Percentiles rank a stretch among this genome's conserved stretches.
Conservation (phyloP, 2,888 invertebrate genomes). For the Lumbricus terrestris region DNA sequence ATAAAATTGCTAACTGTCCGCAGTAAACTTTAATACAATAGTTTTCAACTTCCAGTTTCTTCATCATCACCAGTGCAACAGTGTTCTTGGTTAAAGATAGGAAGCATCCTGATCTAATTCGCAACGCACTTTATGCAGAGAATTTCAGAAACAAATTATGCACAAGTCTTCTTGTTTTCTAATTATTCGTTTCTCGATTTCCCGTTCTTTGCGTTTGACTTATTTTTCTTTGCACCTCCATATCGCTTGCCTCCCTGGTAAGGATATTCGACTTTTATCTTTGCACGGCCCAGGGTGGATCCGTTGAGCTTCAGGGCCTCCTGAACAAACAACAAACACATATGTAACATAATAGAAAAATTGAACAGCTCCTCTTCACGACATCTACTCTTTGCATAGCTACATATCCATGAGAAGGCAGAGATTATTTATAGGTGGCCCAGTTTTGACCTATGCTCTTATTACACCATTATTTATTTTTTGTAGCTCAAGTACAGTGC, state of each 20-base stretch:
- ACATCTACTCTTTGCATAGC: not conserved
- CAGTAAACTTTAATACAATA: not conserved
- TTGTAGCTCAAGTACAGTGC: not conserved
- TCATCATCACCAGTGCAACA: not conserved
- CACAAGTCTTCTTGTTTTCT: not conserved
- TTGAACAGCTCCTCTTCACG: not conserved
- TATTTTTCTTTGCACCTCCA: not conserved
- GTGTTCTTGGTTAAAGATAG: not conserved
- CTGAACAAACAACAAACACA: not conserved
- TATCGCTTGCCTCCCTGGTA: conserved; percentile 10
- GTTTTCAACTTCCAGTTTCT: not conserved
- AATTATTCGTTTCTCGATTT: not conserved
- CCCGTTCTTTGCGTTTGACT: not conserved
- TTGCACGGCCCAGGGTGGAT: not conserved
- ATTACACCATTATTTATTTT: not conserved
- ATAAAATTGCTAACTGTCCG: not conserved
- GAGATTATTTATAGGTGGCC: not conserved
- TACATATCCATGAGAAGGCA: not conserved
- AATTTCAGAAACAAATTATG: not conserved
- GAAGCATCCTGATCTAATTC: not conserved
- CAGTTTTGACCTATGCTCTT: not conserved
- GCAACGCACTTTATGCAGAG: no score
- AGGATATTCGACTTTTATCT: not conserved
- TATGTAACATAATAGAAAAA: not conserved
- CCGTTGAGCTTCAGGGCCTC: not conserved